Evolutionary conservation across 2,888 invertebrate species (phyloP).

Genomic region (Ormyrus thymus): DNA sequence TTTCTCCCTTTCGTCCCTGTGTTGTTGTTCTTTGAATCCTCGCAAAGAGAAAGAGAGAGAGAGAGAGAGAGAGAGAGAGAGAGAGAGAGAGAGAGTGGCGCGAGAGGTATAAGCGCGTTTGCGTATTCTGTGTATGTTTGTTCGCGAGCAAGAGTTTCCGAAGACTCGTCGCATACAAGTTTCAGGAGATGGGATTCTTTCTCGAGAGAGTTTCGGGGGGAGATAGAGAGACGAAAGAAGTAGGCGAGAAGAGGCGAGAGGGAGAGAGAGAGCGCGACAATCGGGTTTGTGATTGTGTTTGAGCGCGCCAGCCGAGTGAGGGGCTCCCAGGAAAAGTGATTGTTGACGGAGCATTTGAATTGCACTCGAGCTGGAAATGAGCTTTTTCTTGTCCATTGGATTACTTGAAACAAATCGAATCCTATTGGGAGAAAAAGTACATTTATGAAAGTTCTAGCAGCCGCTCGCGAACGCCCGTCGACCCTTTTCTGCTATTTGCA

Average conservation of each 20-base stretch:
- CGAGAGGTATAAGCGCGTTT: constrained; percentile 3
- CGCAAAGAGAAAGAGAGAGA: background rate
- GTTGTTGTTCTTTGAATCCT: constrained; percentile 35
- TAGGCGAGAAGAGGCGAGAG: constrained; percentile 26
- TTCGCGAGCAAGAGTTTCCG: constrained; percentile 1
- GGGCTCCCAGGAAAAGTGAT: constrained; percentile 17
- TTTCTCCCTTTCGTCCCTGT: background rate
- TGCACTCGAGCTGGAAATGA: constrained; percentile 49
- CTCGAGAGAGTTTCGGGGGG: constrained; percentile 23
- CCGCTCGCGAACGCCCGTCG: background rate
- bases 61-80: no score
- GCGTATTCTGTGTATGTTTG: constrained; percentile 24
- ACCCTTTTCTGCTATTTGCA: background rate
- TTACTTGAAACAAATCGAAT: constrained; percentile 47
- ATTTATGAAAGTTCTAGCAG: constrained; percentile 35
- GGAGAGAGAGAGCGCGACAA: background rate
- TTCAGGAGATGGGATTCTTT: constrained; percentile 49
- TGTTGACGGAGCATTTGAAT: constrained; percentile 53
- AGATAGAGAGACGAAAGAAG: constrained; percentile 32
- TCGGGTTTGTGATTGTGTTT: constrained; percentile 45
- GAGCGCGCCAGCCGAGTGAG: constrained; percentile 1
- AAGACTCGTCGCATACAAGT: constrained; percentile 32
- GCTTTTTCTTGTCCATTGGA: constrained; percentile 36
- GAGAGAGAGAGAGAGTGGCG: no score
- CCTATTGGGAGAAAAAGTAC: constrained; percentile 5